Percentiles rank a stretch among this genome's conserved stretches.
Conservation (phyloP, 2,888 invertebrate genomes). For the Leptinotarsa tumamoca region DNA sequence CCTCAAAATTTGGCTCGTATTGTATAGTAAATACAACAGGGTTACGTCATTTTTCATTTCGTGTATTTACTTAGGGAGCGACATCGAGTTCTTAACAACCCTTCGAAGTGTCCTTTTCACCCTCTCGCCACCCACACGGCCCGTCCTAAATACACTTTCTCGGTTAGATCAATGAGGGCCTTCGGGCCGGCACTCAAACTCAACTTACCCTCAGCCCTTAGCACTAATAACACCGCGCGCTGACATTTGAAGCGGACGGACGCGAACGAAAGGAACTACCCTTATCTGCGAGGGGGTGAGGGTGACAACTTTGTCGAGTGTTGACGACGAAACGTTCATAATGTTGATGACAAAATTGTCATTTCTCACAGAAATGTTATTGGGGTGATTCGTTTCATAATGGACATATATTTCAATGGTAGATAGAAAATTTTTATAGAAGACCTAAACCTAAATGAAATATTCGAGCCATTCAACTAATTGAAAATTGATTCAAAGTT, state of each 20-base stretch:
- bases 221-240: constrained; percentile 23
- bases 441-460: too few species aligned
- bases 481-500: too few species aligned
- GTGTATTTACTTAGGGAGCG: constrained; percentile 16
- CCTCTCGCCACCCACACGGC: constrained; percentile 46
- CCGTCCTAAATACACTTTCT: constrained; percentile 55
- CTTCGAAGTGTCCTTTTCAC: constrained; percentile 29
- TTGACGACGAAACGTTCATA: constrained; percentile 10
- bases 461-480: too few species aligned
- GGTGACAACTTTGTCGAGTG: neutral
- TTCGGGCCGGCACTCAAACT: constrained; percentile 26
- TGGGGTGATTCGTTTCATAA: neutral
- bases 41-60: neutral
- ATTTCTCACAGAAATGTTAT: neutral
- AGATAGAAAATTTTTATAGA: too few species aligned
- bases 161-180: constrained; percentile 39
- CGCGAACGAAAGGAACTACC: constrained; percentile 27
- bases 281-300: constrained; percentile 25
- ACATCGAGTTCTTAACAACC: constrained; percentile 22
- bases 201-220: constrained; percentile 13
- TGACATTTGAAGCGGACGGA: constrained; percentile 28
- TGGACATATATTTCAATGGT: neutral
- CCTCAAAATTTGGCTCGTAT: too few species aligned
- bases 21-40: neutral
- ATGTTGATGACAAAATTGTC: constrained; percentile 9